These are phyloP conservation scores for Hippopotamyrus pictus DNA, from an alignment of 2,797 vertebrate species.

Conservation along the genomic window DNA sequence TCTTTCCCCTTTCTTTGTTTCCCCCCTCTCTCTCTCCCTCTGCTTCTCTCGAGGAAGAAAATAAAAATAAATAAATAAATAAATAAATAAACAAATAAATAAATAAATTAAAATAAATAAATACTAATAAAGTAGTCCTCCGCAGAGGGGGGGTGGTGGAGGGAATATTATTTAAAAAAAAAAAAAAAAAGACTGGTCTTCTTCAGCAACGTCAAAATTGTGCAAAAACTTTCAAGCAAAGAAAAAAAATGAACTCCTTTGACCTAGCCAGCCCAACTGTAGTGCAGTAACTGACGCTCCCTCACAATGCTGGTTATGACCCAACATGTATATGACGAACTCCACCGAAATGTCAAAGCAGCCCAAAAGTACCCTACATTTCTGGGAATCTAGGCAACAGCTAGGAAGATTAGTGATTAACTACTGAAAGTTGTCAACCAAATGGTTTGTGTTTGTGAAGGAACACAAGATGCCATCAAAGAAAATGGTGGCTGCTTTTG, in stretches of 20 bases:
- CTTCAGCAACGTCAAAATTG: not conserved
- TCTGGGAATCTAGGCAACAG: not conserved
- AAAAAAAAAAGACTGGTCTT: too few species aligned
- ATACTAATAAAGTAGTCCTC: too few species aligned
- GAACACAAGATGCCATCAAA: not conserved
- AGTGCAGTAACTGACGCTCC: too few species aligned
- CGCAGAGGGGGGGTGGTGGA: too few species aligned
- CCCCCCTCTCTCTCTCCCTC: too few species aligned
- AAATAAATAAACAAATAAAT: too few species aligned
- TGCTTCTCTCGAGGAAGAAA: too few species aligned
- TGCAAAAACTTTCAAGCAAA: not conserved
- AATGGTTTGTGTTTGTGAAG: not conserved
- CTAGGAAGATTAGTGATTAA: not conserved
- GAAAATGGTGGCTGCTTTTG: not conserved
- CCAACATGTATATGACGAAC: not conserved
- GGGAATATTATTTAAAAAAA: too few species aligned
- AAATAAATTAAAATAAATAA: too few species aligned
- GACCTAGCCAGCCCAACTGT: not conserved
- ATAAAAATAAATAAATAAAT: too few species aligned
- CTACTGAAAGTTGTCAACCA: not conserved
- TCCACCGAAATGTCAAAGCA: not conserved
- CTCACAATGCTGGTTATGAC: too few species aligned
- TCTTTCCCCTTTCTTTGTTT: too few species aligned
- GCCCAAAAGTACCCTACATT: not conserved
- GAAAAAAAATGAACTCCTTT: not conserved